A percentile compares a stretch with the other conserved stretches of the same genome.
Evolutionary conservation across 2,888 invertebrate species (phyloP).

Genomic region (Pycnomerus fuliginosus): DNA sequence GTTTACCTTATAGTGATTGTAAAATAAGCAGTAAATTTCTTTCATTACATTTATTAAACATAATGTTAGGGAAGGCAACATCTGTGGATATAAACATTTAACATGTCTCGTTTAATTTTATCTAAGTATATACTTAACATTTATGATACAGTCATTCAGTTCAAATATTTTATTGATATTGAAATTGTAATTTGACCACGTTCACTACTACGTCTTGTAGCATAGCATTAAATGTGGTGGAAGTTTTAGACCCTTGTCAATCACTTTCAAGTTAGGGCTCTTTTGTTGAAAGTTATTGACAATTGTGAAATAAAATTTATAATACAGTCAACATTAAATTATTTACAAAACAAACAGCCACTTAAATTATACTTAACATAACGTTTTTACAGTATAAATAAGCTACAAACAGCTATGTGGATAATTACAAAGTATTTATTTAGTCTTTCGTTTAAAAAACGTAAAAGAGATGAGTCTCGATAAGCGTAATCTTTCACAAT

Average conservation of each 20-base stretch:
- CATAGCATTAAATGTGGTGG: constrained; percentile 12
- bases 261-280: constrained; percentile 48
- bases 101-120: constrained; percentile 19
- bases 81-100: constrained; percentile 30
- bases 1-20: too few species aligned
- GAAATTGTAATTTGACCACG: constrained; percentile 7
- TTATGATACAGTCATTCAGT: constrained; percentile 18
- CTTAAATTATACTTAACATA: constrained; percentile 6
- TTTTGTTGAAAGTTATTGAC: constrained; percentile 43
- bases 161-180: constrained; percentile 13
- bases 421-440: constrained; percentile 17
- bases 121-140: constrained; percentile 19
- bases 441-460: constrained; percentile 15
- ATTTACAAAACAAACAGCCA: constrained; percentile 20
- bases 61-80: constrained; percentile 32
- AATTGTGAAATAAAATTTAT: constrained; percentile 12
- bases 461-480: constrained; percentile 19
- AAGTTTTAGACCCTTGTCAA: constrained; percentile 28
- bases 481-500: constrained; percentile 20
- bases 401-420: constrained; percentile 8
- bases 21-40: too few species aligned
- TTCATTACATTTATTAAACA: constrained; percentile 29
- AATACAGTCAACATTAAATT: constrained; percentile 21
- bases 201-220: constrained; percentile 6
- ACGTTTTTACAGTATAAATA: constrained; percentile 3